phyloP scores from a whole-genome alignment of 2,888 invertebrate genomes.

The Seira ritae region DNA sequence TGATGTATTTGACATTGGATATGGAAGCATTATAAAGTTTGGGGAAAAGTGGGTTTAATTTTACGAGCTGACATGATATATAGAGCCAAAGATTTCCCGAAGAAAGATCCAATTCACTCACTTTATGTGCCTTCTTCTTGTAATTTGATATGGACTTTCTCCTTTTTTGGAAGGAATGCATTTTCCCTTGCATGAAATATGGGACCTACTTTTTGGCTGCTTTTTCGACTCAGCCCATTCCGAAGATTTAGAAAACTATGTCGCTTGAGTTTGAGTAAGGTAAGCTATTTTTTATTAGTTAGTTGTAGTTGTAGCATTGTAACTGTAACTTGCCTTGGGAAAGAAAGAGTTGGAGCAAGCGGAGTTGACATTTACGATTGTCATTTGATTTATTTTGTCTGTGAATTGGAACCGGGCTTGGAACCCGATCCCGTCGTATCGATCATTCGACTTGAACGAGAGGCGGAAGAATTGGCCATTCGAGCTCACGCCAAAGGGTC shows the following conservation, averaged over 20 bases:
- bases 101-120: slow-evolving; percentile 9
- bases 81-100: background rate
- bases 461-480: slow-evolving; percentile 96
- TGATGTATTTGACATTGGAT: slow-evolving; percentile 5
- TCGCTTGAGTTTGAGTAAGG: background rate
- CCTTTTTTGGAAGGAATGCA: background rate
- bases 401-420: slow-evolving; percentile 79
- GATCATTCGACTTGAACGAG: slow-evolving; percentile 90
- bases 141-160: slow-evolving; percentile 5
- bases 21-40: slow-evolving; percentile 4
- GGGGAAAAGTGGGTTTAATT: slow-evolving; percentile 4
- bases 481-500: slow-evolving; percentile 80
- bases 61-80: slow-evolving; percentile 5
- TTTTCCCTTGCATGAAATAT: slow-evolving; percentile 10
- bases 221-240: too few species aligned
- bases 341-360: slow-evolving; percentile 48
- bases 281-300: too few species aligned
- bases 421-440: slow-evolving; percentile 91
- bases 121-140: background rate
- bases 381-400: slow-evolving; percentile 68
- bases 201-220: slow-evolving; percentile 7
- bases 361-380: slow-evolving; percentile 68
- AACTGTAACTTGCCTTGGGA: slow-evolving; percentile 37
- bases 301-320: background rate
- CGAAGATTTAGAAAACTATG: background rate